Evolutionary conservation across 2,888 invertebrate species (phyloP), one percentile per base, ranked within the genome.

Genomic region (Hypsopygia costalis): DNA sequence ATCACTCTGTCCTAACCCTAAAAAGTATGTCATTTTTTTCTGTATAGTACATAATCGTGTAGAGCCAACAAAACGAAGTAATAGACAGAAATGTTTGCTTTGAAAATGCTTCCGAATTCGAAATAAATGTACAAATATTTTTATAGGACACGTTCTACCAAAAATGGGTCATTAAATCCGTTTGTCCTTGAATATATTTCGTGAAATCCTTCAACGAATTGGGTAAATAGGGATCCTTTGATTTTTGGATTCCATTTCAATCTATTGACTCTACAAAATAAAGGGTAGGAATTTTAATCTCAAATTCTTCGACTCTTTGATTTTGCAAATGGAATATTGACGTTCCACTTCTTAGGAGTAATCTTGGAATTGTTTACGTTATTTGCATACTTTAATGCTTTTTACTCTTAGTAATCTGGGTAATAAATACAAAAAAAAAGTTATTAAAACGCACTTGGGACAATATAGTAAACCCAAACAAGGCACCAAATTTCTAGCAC

Each of bases 211-310:
- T 34, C 44, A 62, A 53, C 55, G 58, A 58, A 66, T 61, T 71
- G 50, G 51, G 57, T 62, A 70, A 66, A 57, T 62, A 66, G 50
- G 58, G 47, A 51, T 52, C 69, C 66, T 72, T 77, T 69, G 69
- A 74, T 72, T 75, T 64, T 60, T 54, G 56, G 57, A 61, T 62
- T 75, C 68, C 70, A 70, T 72, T 78, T 72, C 67, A 62, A 64
- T 75, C 70, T 69, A 73, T 76, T 74, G 73, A 72, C 62, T 78
- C 55, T 54, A 46, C 58, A 61, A 73, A 72, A 70, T 69, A 73
- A 73, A 70, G 69, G 68, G 60, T 63, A 51, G 68, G 74, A 74
- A 75, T 76, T 79, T 76, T 66, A 76, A 78, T 76, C 64, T 61
- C 52, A 44, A 51, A 71, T 68, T 66, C 70, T 62, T 61, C 44